Conservation (phyloP, 2,888 invertebrate species). For the Lamellibrachia columna region DNA sequence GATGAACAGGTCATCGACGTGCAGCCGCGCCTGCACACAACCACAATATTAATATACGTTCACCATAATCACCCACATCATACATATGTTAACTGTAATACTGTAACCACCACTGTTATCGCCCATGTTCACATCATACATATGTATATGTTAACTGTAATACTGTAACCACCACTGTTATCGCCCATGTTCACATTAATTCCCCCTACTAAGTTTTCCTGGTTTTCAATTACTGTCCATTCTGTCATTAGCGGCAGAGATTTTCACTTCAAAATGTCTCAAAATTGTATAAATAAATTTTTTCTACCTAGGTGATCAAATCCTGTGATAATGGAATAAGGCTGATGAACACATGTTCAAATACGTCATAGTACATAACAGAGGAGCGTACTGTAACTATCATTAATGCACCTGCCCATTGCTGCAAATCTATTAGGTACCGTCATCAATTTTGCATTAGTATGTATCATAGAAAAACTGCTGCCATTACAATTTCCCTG, state of each 20-base stretch:
- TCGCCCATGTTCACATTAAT: too few species aligned
- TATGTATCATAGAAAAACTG: not conserved
- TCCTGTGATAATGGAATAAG: not conserved
- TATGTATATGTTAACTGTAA: not conserved
- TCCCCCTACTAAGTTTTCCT: too few species aligned
- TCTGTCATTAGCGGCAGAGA: too few species aligned
- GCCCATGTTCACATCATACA: not conserved
- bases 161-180: not conserved
- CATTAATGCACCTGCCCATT: not conserved
- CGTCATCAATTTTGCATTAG: not conserved
- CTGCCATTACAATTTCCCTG: not conserved
- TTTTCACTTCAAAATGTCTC: not conserved
- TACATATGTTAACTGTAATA: not conserved
- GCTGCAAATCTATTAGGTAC: not conserved
- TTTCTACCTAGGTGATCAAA: not conserved
- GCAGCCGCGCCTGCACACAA: constrained; percentile 86
- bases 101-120: not conserved
- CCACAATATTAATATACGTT: not conserved
- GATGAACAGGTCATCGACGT: constrained; percentile 95
- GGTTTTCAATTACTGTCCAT: too few species aligned
- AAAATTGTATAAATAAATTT: not conserved
- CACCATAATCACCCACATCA: not conserved
- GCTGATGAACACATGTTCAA: too few species aligned
- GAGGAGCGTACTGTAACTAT: not conserved
- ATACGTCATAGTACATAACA: too few species aligned